A percentile compares a stretch with the other conserved stretches of the same genome.
Conservation (phyloP, 2,113 vertebrate species). For the Ivindomyrus marchei region DNA sequence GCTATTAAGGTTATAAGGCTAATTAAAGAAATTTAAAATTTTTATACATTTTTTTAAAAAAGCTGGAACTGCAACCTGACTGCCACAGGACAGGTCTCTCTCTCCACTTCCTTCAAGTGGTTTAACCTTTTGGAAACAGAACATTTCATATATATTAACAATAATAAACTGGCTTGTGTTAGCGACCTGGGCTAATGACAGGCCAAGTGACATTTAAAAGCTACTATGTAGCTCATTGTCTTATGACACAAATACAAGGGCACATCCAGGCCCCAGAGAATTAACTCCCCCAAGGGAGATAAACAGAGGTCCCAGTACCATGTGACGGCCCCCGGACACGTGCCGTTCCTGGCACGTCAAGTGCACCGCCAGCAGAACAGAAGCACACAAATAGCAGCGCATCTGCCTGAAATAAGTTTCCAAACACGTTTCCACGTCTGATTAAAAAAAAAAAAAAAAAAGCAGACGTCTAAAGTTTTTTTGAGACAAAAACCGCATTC, state of each 20-base stretch:
- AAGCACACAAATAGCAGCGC: neutral
- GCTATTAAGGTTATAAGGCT: neutral
- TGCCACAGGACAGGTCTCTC: neutral
- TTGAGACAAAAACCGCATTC: neutral
- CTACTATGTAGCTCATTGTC: neutral
- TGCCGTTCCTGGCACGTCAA: neutral
- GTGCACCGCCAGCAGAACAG: neutral
- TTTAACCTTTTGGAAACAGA: neutral
- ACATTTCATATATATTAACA: neutral
- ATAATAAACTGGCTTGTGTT: neutral
- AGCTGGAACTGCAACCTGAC: neutral
- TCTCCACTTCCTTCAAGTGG: neutral
- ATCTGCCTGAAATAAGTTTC: neutral
- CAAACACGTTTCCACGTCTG: neutral
- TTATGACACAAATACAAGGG: neutral
- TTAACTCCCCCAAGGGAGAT: neutral
- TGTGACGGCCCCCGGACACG: neutral
- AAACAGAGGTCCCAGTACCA: neutral
- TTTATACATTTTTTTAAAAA: neutral
- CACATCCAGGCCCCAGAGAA: neutral
- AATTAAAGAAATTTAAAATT: neutral
- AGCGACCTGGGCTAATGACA: neutral
- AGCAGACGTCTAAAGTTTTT: neutral
- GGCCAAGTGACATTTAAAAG: neutral
- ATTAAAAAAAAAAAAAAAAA: neutral